phyloP scores from a whole-genome alignment of 2,113 vertebrate genomes.

The Furnarius figulus region DNA sequence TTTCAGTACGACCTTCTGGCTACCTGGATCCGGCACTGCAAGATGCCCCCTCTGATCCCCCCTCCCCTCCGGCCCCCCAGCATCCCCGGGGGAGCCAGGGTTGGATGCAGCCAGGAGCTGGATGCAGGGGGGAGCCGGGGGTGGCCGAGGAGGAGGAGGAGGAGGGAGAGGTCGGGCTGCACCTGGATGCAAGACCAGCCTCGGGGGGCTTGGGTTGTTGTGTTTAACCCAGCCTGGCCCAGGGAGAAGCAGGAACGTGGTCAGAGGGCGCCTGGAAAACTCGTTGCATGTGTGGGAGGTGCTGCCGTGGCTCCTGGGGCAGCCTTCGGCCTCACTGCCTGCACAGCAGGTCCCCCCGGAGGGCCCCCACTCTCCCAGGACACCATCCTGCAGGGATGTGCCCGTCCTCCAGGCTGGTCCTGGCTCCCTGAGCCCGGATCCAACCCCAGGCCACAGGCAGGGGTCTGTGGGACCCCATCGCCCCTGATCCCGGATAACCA shows the following conservation, averaged over 20 bases:
- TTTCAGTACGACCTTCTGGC: constrained; percentile 64
- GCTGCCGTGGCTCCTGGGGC: background rate
- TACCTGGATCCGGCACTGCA: constrained; percentile 62
- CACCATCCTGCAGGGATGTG: background rate
- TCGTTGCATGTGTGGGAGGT: background rate
- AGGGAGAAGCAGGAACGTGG: background rate
- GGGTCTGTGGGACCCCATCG: background rate
- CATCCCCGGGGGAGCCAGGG: constrained; percentile 22
- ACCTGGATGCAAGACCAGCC: constrained; percentile 47
- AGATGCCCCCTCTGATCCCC: constrained; percentile 68
- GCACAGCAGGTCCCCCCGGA: background rate
- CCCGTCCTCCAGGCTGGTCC: background rate
- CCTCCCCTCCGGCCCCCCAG: constrained; percentile 43
- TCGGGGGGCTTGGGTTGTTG: background rate
- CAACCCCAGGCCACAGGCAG: background rate
- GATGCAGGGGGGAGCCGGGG: constrained; percentile 51
- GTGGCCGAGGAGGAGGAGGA: background rate
- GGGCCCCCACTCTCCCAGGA: background rate
- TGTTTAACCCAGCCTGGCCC: constrained; percentile 41
- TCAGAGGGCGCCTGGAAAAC: background rate
- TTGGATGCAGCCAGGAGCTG: constrained; percentile 53
- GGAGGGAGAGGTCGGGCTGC: constrained; percentile 47
- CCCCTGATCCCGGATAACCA: background rate
- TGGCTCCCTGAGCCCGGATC: background rate
- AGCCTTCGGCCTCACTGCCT: background rate